Evolutionary conservation across 2,797 vertebrate genomes (phyloP), one percentile per base, ranked within the genome.

Genomic region (Syndactyla subalaris): DNA sequence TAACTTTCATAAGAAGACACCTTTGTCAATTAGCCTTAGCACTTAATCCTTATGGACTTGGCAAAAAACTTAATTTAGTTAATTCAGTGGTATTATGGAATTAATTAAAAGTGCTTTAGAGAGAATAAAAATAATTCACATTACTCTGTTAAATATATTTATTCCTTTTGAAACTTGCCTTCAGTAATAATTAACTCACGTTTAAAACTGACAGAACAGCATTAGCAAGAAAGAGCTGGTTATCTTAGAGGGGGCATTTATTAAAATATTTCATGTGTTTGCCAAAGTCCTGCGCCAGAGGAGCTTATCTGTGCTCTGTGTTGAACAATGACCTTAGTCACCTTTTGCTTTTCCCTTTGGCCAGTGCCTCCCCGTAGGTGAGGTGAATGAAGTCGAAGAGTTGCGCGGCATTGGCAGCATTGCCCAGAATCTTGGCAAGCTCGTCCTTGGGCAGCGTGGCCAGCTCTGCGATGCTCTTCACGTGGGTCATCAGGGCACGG

Each of bases 321-420:
- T 15, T 49, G 61, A 65, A 82, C 54, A 38, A 43, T 9, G 39
- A 45, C 57, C 57, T 67, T 45, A 76, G 34, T 98, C 95, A 98
- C 26, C 71, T 97, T 87, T 94, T 98, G 77, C 51, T 57, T 95
- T 97, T 98, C 16, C 89, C 98, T 87, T 95, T 97, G 4, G 96
- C 67, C 38, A 96, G 7, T 10, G 97, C 95, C 27, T 98, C 97
- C 22, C 71, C 29, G 2, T 98, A 98, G 17, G 97, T 96, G 59
- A 98, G 97, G 92, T 99, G 99, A 76, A 99, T 97, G 79, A 99
- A 99, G 66, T 99, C 99, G 9, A 98, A 98, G 12, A 99, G 98
- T 80, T 98, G 97, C 9, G 98, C 98, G 34, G 98, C 99, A 38
- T 97, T 98, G 52, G 94, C 97, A 1, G 96, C 43, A 30, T 98